phyloP scores from a whole-genome alignment of 2,113 vertebrate species.

The Tachysurus vachellii region DNA sequence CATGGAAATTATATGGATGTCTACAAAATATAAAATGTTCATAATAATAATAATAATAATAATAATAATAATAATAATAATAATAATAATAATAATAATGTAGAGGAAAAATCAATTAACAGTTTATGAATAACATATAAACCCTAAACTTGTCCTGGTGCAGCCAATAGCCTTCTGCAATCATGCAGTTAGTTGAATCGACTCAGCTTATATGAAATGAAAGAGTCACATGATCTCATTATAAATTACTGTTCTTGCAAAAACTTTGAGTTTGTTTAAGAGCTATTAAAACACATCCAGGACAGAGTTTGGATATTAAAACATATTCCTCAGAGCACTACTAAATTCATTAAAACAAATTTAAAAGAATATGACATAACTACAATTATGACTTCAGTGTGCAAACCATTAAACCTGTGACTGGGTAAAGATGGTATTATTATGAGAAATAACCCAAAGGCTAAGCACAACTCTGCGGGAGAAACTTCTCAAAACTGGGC shows the following conservation, averaged over 20 bases:
- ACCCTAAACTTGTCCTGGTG: too few species aligned
- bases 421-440: neutral
- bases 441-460: neutral
- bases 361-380: neutral
- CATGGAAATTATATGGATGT: neutral
- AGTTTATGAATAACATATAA: neutral
- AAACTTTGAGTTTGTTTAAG: neutral
- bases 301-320: neutral
- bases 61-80: too few species aligned
- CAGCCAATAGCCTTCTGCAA: too few species aligned
- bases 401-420: neutral
- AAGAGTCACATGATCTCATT: neutral
- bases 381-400: neutral
- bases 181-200: neutral
- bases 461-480: neutral
- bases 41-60: too few species aligned
- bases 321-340: neutral
- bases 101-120: neutral
- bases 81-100: neutral
- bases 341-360: neutral
- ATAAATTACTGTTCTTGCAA: neutral
- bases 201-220: neutral
- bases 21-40: too few species aligned
- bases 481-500: neutral
- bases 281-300: neutral